Percentiles rank a stretch among this genome's conserved stretches.
These are phyloP conservation scores for Neuroterus valhalla DNA, from an alignment of 1,140 invertebrate species.

Conservation along the genomic window DNA sequence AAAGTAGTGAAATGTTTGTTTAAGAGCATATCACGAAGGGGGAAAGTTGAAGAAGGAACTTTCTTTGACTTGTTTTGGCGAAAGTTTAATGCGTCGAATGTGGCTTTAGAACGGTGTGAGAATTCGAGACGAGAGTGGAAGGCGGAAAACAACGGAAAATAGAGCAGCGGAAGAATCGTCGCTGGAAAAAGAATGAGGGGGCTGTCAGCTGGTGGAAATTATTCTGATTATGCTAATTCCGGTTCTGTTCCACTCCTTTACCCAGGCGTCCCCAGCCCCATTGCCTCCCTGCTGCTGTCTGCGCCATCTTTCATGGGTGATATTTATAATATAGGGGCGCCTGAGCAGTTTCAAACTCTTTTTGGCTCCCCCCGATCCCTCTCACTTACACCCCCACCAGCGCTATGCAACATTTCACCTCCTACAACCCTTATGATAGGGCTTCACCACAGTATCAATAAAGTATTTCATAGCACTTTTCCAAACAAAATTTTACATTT, in stretches of 20 bases:
- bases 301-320: conserved; percentile 75
- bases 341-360: conserved; percentile 75
- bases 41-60: conserved; percentile 44
- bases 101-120: conserved; percentile 60
- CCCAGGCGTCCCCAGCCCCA: conserved; percentile 67
- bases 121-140: conserved; percentile 64
- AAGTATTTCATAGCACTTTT: conserved; percentile 68
- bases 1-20: background rate
- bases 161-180: conserved; percentile 73
- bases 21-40: background rate
- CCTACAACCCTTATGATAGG: conserved; percentile 46
- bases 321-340: conserved; percentile 76
- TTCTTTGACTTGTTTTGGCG: conserved; percentile 55
- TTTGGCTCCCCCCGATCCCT: conserved; percentile 59
- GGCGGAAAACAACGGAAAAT: conserved; percentile 72
- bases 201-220: conserved; percentile 77
- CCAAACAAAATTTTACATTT: conserved; percentile 27
- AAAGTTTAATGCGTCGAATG: conserved; percentile 54
- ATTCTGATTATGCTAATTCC: conserved; percentile 78
- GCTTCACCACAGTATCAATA: conserved; percentile 56
- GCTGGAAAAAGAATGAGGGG: conserved; percentile 75
- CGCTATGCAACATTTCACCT: conserved; percentile 22
- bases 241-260: conserved; percentile 76
- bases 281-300: conserved; percentile 72
- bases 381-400: conserved; percentile 41